Evolutionary conservation across 92 coral and sea anemone species (phyloP).

Genomic region (Phenganax stokvisi): DNA sequence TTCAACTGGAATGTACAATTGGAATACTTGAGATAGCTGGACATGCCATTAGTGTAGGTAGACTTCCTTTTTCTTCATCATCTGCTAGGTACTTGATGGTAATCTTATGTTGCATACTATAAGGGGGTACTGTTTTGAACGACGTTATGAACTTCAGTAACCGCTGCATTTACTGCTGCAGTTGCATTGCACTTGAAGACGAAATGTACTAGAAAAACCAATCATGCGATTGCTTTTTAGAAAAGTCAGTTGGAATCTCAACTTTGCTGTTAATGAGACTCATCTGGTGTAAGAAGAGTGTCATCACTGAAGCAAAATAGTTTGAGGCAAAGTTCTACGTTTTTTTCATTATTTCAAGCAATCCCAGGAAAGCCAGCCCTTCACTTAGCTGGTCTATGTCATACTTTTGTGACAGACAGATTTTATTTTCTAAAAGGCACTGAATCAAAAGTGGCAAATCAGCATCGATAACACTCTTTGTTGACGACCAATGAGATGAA

Average conservation of each 20-base stretch:
- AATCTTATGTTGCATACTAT: conserved; percentile 40
- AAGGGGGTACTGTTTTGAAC: conserved; percentile 39
- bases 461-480: conserved; percentile 42
- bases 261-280: conserved; percentile 30
- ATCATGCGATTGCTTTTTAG: conserved; percentile 43
- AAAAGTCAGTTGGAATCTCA: conserved; percentile 43
- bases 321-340: conserved; percentile 36
- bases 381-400: conserved; percentile 50
- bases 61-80: conserved; percentile 45
- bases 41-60: conserved; percentile 48
- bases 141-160: conserved; percentile 45
- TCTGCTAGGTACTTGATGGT: conserved; percentile 37
- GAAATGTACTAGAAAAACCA: conserved; percentile 47
- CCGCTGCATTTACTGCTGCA: conserved; percentile 37
- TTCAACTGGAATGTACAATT: conserved; percentile 50
- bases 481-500: conserved; percentile 44
- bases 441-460: conserved; percentile 42
- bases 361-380: conserved; percentile 45
- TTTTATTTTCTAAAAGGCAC: conserved; percentile 51
- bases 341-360: conserved; percentile 44
- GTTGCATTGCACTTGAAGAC: conserved; percentile 34
- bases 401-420: conserved; percentile 43
- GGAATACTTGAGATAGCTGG: conserved; percentile 42
- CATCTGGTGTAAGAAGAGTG: conserved; percentile 39
- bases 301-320: conserved; percentile 43